These are phyloP conservation scores for Drosophila malerkotliana DNA, from an alignment of 1,140 invertebrate species.

Conservation along the genomic window DNA sequence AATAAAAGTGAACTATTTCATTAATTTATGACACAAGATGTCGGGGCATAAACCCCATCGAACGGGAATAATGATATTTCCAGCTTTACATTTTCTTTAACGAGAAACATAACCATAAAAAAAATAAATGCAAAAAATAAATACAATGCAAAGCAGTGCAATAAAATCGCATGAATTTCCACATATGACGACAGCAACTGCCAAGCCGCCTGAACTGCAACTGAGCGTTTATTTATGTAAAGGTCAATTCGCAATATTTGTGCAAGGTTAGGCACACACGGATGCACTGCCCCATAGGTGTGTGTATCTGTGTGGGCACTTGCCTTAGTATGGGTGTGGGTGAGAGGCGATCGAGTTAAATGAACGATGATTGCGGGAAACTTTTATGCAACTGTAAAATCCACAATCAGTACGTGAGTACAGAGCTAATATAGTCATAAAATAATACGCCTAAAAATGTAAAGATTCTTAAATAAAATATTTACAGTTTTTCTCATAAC, in stretches of 20 bases:
- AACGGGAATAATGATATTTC: too few species aligned
- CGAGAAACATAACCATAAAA: not conserved
- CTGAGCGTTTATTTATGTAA: constrained; percentile 71
- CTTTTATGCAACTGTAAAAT: constrained; percentile 46
- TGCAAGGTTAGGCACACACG: constrained; percentile 69
- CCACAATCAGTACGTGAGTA: constrained; percentile 12
- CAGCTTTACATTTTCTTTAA: not conserved
- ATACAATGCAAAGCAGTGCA: constrained; percentile 30
- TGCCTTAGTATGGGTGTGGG: not conserved
- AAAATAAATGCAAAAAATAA: constrained; percentile 7
- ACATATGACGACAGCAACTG: constrained; percentile 47
- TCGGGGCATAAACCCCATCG: not conserved
- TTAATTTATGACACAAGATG: constrained; percentile 38
- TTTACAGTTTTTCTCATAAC: too few species aligned
- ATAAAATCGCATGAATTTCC: constrained; percentile 57
- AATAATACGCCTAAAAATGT: not conserved
- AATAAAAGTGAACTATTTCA: constrained; percentile 20
- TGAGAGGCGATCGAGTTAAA: constrained; percentile 35
- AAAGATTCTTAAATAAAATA: too few species aligned
- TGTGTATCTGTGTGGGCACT: not conserved
- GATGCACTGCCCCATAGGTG: not conserved
- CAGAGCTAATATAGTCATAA: constrained; percentile 6
- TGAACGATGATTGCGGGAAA: constrained; percentile 36
- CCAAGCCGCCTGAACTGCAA: constrained; percentile 1
- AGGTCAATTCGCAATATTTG: constrained; percentile 79